Evolutionary conservation across 2,888 invertebrate species (phyloP), one percentile per base, ranked within the genome.

Genomic region (Xestoiulus laeticollis): DNA sequence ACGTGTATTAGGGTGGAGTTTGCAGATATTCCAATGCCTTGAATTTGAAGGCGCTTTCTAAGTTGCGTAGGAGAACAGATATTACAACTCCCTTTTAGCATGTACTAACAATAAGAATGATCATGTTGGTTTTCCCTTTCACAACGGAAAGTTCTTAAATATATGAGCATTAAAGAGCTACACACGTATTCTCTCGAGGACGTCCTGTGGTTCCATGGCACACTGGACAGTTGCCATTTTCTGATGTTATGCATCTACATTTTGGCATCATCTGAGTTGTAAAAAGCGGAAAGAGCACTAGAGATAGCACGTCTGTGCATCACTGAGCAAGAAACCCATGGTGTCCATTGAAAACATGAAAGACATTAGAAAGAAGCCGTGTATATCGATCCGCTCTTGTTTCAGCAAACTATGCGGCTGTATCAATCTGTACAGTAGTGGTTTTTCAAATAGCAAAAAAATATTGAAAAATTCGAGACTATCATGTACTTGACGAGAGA

Each of bases 1-100:
- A 78, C 78, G 30, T 30, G 78, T 30, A 78, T 78, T 30, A 14
- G 78, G 78, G 78, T 78, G 78, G 78, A 78, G 78, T 78, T 30
- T 26, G n/a, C 78, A 78, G 78, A 78, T 78, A 30, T 0, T 78
- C 78, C 78, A 78, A 78, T 78, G 78, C 30, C 78, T 4, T 30
- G 78, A 78, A 78, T 78, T 78, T 78, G 14, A 78, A 78, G 78
- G 78, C 6, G 78, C 14, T 78, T 26, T 22, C 8, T 22, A 68
- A 68, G 12, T 26, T 30, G 68, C 16, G 78, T 78, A 30, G 78
- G 78, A 30, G 78, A 78, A 78, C 26, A 78, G 30, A 78, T 78
- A 26, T 30, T 30, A 78, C 22, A 30, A 26, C 78, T 78, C 78
- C 78, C 78, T 30, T n/a, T 78, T 78, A 22, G 26, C 6, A 14